Conservation (phyloP, 1,140 invertebrate species). For the Hylaeus anthracinus region DNA sequence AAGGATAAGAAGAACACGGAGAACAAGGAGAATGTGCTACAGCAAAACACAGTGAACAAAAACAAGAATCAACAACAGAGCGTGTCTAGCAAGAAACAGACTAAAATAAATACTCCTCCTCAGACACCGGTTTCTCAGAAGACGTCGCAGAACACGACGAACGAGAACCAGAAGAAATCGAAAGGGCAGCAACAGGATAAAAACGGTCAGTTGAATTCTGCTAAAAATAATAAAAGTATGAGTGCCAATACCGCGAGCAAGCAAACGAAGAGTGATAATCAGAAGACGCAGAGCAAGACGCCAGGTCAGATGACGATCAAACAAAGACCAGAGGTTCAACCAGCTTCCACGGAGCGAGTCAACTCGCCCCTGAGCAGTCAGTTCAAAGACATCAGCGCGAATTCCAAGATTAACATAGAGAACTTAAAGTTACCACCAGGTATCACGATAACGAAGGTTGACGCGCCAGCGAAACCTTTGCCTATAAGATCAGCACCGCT, state of each 20-base stretch:
- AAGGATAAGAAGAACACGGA: conserved; percentile 77
- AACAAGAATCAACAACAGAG: conserved; percentile 65
- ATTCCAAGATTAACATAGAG: conserved; percentile 81
- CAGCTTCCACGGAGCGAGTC: conserved; percentile 53
- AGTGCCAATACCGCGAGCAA: conserved; percentile 45
- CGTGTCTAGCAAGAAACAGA: conserved; percentile 63
- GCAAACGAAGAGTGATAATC: conserved; percentile 50
- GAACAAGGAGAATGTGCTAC: conserved; percentile 75
- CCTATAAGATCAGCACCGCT: conserved; percentile 76
- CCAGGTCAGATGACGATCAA: conserved; percentile 50
- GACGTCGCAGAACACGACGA: conserved; percentile 58
- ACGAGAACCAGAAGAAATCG: conserved; percentile 61
- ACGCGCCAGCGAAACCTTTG: conserved; percentile 80
- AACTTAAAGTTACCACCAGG: conserved; percentile 89
- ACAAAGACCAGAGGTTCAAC: conserved; percentile 52
- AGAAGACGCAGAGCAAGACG: conserved; percentile 47
- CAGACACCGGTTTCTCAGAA: conserved; percentile 61
- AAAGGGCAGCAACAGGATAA: conserved; percentile 62
- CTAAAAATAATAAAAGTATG: conserved; percentile 61
- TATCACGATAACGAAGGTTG: conserved; percentile 91
- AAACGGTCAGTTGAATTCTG: conserved; percentile 57
- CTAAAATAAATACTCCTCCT: conserved; percentile 55
- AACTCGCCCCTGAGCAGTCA: conserved; percentile 67
- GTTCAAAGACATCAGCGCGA: conserved; percentile 69
- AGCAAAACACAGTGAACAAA: conserved; percentile 51